Conservation (phyloP, 2,797 vertebrate species). For the Furcifer pardalis region DNA sequence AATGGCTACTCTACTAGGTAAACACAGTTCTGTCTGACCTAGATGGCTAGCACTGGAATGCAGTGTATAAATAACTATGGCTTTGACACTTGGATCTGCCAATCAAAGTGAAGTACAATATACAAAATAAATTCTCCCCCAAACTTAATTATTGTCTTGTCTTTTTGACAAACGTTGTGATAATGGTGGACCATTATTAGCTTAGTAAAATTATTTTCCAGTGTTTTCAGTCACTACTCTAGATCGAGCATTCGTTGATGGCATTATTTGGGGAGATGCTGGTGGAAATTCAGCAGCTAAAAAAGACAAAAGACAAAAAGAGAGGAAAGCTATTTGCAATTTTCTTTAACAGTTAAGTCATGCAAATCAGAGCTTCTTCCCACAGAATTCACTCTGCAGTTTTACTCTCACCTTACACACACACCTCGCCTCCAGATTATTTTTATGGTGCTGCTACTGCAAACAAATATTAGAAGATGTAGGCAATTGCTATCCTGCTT, state of each 20-base stretch:
- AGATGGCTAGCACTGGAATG: slow-evolving; percentile 37
- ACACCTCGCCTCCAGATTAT: not conserved
- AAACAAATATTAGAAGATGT: not conserved
- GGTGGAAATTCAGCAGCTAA: not conserved
- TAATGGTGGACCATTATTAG: not conserved
- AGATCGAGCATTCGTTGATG: not conserved
- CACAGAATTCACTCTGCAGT: not conserved
- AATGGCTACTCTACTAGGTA: slow-evolving; percentile 54
- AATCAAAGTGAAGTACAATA: rapidly evolving
- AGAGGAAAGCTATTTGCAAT: not conserved
- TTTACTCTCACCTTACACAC: no score
- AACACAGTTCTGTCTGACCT: slow-evolving; percentile 43
- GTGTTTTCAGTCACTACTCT: not conserved
- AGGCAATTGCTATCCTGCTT: not conserved
- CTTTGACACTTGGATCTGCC: slow-evolving; percentile 26
- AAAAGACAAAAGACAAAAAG: not conserved
- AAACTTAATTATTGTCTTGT: not conserved
- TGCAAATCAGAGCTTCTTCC: not conserved
- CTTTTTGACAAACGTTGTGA: not conserved
- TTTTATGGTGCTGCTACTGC: not conserved
- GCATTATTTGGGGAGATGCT: not conserved
- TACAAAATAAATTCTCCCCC: slow-evolving; percentile 17
- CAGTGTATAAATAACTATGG: not conserved
- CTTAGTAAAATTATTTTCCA: not conserved
- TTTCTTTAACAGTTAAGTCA: not conserved